These are phyloP conservation scores for Heliconius hortense DNA, from an alignment of 2,888 invertebrate species.

Conservation along the genomic window DNA sequence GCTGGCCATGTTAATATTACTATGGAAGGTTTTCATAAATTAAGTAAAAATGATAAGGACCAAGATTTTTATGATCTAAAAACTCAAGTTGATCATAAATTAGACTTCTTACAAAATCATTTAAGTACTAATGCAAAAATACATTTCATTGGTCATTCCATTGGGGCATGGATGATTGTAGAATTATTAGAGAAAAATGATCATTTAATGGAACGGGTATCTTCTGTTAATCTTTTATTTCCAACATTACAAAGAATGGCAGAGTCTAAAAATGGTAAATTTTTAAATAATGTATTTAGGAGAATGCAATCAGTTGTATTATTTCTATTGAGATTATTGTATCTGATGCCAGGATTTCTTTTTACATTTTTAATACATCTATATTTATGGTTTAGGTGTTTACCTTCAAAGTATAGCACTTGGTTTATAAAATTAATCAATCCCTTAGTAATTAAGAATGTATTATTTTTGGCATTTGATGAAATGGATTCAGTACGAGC, in stretches of 20 bases:
- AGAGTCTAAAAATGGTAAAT: constrained; percentile 86
- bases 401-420: constrained; percentile 75
- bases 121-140: constrained; percentile 88
- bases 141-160: constrained; percentile 94
- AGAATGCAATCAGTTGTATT: constrained; percentile 57
- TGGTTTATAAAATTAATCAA: constrained; percentile 82
- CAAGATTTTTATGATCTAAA: constrained; percentile 86
- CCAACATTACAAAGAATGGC: constrained; percentile 94
- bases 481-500: constrained; percentile 90
- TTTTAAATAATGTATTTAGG: constrained; percentile 84
- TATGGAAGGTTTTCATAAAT: constrained; percentile 75
- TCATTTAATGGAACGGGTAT: constrained; percentile 77
- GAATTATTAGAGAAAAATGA: constrained; percentile 85
- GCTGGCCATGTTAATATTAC: constrained; percentile 83
- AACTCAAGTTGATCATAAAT: constrained; percentile 91
- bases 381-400: constrained; percentile 78
- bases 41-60: constrained; percentile 44
- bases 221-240: constrained; percentile 89
- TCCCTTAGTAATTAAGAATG: constrained; percentile 83
- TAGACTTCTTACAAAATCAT: constrained; percentile 87
- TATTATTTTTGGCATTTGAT: constrained; percentile 87
- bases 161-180: constrained; percentile 92
- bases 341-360: constrained; percentile 78
- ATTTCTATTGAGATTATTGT: constrained; percentile 66
- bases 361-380: constrained; percentile 75